Evolutionary conservation across 2,113 vertebrate genomes (phyloP), one percentile per base, ranked within the genome.

Genomic region (Centropristis striata): DNA sequence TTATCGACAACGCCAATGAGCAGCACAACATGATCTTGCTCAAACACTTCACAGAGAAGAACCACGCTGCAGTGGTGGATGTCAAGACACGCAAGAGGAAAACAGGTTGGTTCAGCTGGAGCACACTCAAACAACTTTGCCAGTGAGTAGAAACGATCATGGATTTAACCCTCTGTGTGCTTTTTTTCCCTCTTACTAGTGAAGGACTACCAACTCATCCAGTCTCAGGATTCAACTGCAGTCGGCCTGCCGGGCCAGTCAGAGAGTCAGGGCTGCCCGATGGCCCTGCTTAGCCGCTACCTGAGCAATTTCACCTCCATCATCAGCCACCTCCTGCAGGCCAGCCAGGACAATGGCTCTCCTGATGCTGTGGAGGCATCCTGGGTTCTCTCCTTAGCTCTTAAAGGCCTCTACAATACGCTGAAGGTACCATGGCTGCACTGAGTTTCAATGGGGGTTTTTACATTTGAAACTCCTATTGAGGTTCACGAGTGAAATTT

Each of bases 41-140:
- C 78, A 99, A 99, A 83, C 98, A 99, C 90, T 99, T 99, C 88
- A 98, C 97, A 0, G 97, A 99, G 88, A 99, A 98, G 72, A 99
- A 98, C 92, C 95, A 96, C 13, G 98, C 98, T 5, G 98, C 98
- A 21, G 96, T 99, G 25, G 97, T 99, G 4, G 97, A 99, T 61
- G 95, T 98, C 58, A 98, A 96, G 94, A 99, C 97, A 5, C 94
- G 98, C 51, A 99, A 99, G 89, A 96, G 98, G 70, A 98, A 98
- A 95, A 98, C 98, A 88, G 98, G 98, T 98, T 58, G 61, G 85
- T 53, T 2, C 41, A 6, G 28, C 41, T 9, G 20, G 6, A 21
- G 14, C 21, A 11, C 9, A n/a, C 5, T 14, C 47, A 20, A 8
- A 11, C 1, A 57, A 8, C 28, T 53, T 41, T 10, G 15, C 14